Conservation (phyloP, 2,797 vertebrate genomes). For the Crocidura indochinensis region DNA sequence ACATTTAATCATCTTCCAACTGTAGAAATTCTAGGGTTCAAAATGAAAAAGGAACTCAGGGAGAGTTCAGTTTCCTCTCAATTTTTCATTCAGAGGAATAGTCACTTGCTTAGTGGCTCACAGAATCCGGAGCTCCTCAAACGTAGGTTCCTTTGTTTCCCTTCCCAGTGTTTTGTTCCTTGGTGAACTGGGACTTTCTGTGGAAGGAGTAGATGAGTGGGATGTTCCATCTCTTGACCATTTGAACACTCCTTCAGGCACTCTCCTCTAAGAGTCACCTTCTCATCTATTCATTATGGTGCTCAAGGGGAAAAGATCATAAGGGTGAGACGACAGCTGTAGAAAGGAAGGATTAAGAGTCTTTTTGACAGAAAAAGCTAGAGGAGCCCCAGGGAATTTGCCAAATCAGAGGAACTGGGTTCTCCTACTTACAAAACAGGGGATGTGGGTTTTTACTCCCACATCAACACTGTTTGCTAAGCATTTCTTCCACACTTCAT, state of each 20-base stretch:
- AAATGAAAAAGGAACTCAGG: slow-evolving; percentile 51
- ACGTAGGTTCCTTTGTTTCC: not conserved
- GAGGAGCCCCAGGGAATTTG: not conserved
- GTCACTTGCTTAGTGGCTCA: not conserved
- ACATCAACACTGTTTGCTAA: slow-evolving; percentile 17
- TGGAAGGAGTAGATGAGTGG: not conserved
- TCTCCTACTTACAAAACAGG: not conserved
- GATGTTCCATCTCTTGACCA: not conserved
- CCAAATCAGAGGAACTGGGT: not conserved
- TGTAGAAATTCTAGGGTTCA: not conserved
- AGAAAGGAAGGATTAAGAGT: slow-evolving; percentile 23
- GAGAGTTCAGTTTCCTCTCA: not conserved
- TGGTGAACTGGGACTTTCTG: not conserved
- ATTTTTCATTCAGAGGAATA: not conserved
- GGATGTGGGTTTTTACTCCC: not conserved
- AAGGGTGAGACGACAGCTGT: not conserved
- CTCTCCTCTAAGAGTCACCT: not conserved
- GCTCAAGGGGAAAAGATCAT: not conserved
- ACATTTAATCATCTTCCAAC: not conserved
- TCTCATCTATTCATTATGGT: not conserved
- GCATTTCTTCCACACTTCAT: slow-evolving; percentile 60
- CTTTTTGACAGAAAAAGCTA: not conserved
- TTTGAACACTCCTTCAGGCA: not conserved
- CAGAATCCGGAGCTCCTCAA: not conserved
- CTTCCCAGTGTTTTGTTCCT: not conserved